phyloP scores from a whole-genome alignment of 2,888 invertebrate species.

The Empis livida region DNA sequence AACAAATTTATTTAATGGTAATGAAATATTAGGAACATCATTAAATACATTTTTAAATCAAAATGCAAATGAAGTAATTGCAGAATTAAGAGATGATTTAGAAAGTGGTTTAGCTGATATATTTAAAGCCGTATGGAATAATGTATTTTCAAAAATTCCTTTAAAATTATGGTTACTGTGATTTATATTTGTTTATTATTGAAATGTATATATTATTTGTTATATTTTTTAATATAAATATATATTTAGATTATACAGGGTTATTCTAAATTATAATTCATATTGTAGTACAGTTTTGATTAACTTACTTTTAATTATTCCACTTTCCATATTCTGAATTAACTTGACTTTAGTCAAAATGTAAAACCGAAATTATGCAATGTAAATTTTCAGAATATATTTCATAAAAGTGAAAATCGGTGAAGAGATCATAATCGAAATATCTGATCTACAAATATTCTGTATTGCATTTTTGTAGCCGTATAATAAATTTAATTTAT shows the following conservation, averaged over 20 bases:
- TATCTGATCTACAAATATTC: no score
- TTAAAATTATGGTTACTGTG: slow-evolving; percentile 41
- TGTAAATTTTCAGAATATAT: no score
- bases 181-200: slow-evolving; percentile 8
- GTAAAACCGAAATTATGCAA: no score
- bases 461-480: no score
- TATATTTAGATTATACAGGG: neutral
- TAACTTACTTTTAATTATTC: no score
- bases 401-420: no score
- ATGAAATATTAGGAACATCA: slow-evolving; percentile 44
- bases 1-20: slow-evolving; percentile 48
- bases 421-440: no score
- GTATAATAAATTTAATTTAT: no score
- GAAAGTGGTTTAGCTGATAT: slow-evolving; percentile 41
- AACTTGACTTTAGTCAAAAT: no score
- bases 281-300: no score
- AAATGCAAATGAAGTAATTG: slow-evolving; percentile 45
- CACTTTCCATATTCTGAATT: no score
- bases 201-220: neutral
- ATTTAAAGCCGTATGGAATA: slow-evolving; percentile 44
- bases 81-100: slow-evolving; percentile 41
- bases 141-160: slow-evolving; percentile 44
- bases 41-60: slow-evolving; percentile 46
- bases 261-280: no score
- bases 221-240: neutral